Conservation (phyloP, 2,797 vertebrate genomes). For the Pelodytes ibericus region DNA sequence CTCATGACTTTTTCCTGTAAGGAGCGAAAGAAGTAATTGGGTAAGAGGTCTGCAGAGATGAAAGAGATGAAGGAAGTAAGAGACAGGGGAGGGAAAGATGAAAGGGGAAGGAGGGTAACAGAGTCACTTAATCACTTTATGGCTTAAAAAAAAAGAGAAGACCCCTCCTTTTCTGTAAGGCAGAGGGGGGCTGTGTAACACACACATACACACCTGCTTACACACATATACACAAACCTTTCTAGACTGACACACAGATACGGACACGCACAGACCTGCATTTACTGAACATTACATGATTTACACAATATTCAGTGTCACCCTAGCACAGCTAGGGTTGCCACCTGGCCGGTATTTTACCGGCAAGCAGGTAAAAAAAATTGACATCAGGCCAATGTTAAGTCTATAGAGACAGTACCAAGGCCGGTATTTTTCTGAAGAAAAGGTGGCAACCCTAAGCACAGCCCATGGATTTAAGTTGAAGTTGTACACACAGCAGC, state of each 20-base stretch:
- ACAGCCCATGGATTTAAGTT: no score
- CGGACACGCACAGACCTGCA: conserved; percentile 18
- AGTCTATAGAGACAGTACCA: no score
- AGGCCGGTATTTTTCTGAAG: no score
- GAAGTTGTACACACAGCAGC: no score
- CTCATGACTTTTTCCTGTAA: conserved; percentile 42
- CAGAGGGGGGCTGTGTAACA: conserved; percentile 22
- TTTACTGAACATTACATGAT: no score
- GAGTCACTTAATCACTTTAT: conserved; percentile 55
- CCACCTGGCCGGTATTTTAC: no score
- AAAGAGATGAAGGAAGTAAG: conserved; percentile 47
- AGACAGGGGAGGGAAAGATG: conserved; percentile 46
- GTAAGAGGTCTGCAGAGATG: conserved; percentile 32
- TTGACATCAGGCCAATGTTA: no score
- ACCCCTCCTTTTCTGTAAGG: conserved; percentile 32
- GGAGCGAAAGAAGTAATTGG: conserved; percentile 20
- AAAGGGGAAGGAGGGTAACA: conserved; percentile 42
- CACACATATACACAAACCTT: conserved; percentile 13
- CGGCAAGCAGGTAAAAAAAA: no score
- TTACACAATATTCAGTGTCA: no score
- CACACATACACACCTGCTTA: conserved; percentile 39
- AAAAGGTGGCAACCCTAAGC: no score
- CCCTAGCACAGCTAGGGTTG: no score
- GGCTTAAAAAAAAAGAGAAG: conserved; percentile 24
- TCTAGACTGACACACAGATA: neutral